These are phyloP conservation scores for Tyria jacobaeae DNA, from an alignment of 2,888 invertebrate species.

Conservation along the genomic window DNA sequence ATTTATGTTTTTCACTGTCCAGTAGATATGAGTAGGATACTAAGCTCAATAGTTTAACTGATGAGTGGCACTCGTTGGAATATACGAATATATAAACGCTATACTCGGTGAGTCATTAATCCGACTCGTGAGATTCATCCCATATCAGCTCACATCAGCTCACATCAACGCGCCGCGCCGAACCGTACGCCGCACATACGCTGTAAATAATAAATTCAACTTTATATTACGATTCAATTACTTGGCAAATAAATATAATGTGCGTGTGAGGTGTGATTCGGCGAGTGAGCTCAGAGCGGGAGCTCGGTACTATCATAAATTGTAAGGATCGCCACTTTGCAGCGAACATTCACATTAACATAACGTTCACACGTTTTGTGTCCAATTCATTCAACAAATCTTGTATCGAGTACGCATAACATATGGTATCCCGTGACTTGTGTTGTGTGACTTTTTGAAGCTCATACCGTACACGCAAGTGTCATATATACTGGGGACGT, in stretches of 20 bases:
- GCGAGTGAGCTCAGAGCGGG: neutral
- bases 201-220: conserved; percentile 27
- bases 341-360: neutral
- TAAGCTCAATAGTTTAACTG: too few relatives aligned
- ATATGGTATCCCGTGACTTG: neutral
- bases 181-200: conserved; percentile 20
- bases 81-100: neutral
- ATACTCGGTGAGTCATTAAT: neutral
- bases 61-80: neutral
- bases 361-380: neutral
- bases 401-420: neutral
- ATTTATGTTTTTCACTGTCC: too few relatives aligned
- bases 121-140: neutral
- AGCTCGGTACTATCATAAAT: conserved; percentile 8
- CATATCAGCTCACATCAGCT: too few relatives aligned
- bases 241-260: conserved; percentile 27
- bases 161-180: conserved; percentile 6
- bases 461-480: too few relatives aligned
- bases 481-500: too few relatives aligned
- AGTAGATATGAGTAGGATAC: too few relatives aligned
- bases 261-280: neutral
- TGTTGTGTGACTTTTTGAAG: neutral
- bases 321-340: conserved; percentile 1
- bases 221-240: conserved; percentile 45
- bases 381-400: neutral